phyloP scores from a whole-genome alignment of 2,888 invertebrate species.

The Altica lythri region DNA sequence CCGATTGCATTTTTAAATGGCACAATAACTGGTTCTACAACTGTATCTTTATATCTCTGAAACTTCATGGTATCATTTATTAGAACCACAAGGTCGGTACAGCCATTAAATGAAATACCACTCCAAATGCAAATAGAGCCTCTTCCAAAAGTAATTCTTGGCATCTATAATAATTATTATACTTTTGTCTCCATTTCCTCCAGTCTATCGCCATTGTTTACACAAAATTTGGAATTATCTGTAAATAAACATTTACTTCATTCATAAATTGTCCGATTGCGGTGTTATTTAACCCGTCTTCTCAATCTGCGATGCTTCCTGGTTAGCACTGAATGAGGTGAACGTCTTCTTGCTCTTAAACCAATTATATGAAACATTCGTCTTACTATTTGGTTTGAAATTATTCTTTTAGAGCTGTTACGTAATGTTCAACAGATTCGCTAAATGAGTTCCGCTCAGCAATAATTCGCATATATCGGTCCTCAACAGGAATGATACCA shows the following conservation, averaged over 20 bases:
- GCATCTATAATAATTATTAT: no score
- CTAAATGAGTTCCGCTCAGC: background rate
- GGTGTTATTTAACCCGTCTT: background rate
- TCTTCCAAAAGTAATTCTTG: no score
- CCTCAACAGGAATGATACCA: background rate
- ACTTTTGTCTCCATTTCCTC: no score
- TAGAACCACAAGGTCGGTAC: background rate
- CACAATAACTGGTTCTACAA: background rate
- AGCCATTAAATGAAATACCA: background rate
- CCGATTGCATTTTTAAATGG: background rate
- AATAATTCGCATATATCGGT: background rate
- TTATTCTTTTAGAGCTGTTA: background rate
- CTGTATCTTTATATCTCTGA: background rate
- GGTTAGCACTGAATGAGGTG: background rate
- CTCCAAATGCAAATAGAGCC: no score
- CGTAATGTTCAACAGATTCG: background rate
- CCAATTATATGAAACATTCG: background rate
- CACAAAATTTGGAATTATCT: background rate
- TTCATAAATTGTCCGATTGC: background rate
- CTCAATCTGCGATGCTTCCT: background rate
- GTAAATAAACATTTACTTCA: background rate
- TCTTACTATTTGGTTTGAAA: background rate
- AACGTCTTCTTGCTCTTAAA: background rate
- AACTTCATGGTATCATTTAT: background rate
- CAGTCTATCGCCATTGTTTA: background rate